phyloP scores from a whole-genome alignment of 2,888 invertebrate genomes.

The Oasisia sp. region DNA sequence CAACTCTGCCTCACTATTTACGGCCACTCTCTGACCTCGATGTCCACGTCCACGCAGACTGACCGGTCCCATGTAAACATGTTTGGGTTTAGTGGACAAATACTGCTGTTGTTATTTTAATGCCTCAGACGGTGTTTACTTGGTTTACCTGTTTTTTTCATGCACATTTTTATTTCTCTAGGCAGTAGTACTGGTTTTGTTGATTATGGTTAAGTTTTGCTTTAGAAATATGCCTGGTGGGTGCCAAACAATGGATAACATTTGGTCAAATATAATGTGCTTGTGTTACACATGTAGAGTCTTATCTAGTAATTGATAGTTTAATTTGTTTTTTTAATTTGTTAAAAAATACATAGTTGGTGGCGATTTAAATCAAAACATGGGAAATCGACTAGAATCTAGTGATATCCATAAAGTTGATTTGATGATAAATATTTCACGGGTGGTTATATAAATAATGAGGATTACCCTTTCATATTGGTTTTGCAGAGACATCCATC shows the following conservation, averaged over 20 bases:
- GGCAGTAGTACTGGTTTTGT: not conserved
- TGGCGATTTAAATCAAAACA: not conserved
- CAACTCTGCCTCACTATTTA: not conserved
- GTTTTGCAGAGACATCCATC: not conserved
- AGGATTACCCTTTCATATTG: not conserved
- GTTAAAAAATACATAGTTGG: not conserved
- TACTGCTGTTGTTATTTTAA: slow-evolving; percentile 17
- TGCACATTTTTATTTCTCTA: not conserved
- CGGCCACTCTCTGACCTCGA: not conserved
- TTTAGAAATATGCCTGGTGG: not conserved
- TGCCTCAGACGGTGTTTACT: not conserved
- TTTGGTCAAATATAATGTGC: not conserved
- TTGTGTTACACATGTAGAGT: not conserved
- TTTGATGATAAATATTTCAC: slow-evolving; percentile 1
- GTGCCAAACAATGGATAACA: not conserved
- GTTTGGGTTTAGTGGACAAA: not conserved
- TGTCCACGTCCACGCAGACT: not conserved
- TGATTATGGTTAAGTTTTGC: not conserved
- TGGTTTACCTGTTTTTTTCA: not conserved
- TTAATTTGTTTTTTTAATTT: not conserved
- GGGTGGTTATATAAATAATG: not conserved
- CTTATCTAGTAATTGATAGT: slow-evolving; percentile 1
- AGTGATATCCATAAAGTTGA: not conserved
- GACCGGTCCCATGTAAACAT: not conserved
- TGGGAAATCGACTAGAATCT: not conserved